Evolutionary conservation across 2,797 vertebrate genomes (phyloP), one percentile per base, ranked within the genome.

Genomic region (Percopsis omiscomaycus): DNA sequence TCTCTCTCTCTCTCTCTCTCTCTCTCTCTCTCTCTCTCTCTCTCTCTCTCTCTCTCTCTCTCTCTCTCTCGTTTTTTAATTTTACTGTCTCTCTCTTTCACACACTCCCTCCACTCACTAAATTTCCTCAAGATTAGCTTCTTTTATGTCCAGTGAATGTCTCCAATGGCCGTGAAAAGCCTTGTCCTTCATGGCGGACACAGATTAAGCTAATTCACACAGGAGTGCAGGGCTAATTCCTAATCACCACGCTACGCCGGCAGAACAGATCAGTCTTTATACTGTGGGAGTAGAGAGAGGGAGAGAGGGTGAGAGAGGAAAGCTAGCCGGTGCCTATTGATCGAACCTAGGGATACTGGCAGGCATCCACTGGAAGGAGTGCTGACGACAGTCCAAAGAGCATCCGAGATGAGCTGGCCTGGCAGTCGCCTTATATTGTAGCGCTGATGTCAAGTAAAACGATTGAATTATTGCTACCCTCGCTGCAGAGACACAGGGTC

Each of bases 121-220:
- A 79, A 85, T 81, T 87, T 88, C 82, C 88, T 81, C 70, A 84
- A 88, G 84, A 89, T 88, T 79, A 86, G 78, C 78, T 80, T 73
- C 79, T 85, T 88, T 88, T 81, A 84, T 85, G 84, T 84, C 79
- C 75, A 69, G 65, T 75, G 72, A 87, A 81, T 47, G 80, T 89
- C 85, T 87, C 86, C 79, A 75, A 82, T 84, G 86, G 79, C 77
- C 83, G 80, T 79, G 86, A 84, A 88, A 87, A 84, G 86, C 78
- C 79, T 78, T 69, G 87, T 89, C 88, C 88, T 89, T 90, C 87
- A 85, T 81, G 65, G 60, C 73, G 77, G 88, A 89, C 88, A 87
- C 84, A 85, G 89, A 89, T 90, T 89, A 88, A 80, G 83, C 87
- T 89, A 89, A 89, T 90, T 89, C 88, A 85, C 86, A 83, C 86